Base-by-base conservation (phyloP, 2,888 invertebrate species). In the Drymonia ruficornis region DNA sequence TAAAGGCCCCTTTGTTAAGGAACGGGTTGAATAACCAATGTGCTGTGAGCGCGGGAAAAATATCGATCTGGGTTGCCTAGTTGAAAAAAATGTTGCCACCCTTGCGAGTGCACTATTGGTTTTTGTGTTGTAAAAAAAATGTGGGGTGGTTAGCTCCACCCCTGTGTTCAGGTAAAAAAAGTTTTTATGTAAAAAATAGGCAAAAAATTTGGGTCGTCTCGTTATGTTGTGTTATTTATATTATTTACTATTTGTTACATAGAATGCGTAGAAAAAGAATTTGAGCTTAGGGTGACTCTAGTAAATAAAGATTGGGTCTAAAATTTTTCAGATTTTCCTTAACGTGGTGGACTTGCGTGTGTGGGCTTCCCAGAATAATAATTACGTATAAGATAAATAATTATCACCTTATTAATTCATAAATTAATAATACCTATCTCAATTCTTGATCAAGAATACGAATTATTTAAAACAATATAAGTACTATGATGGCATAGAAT, bases 61-160 rank as follows among this genome's bases (percentile, higher is more conserved):
- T 90, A 90, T 90, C 79, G 90, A 89, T 81, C 84, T 61, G 67
- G 63, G 81, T 73, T 78, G 81, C 76, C 73, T 28, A 28, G 72
- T 63, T 65, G 74, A 80, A 87, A 89, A 87, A 91, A 90, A 83
- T 81, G 87, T 83, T 82, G 75, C 88, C 87, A 89, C 91, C 91
- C 90, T 73, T 67, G 44, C 44, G 50, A 51, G 80, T 79, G 77
- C 78, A 81, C 80, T 84, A 87, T 87, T 86, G 85, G 86, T 77
- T 86, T 89, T 84, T 85, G 72, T 82, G 63, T 53, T 46, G 61
- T 74, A 77, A 78, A 85, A 89, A 89, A 91, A 86, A 72, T 70
- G 74, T 84, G 82, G 89, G 90, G 89, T 86, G 85, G 83, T 62
- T 61, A 70, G 77, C 85, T 84, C 89, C 87, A 87, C 91, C 89